Evolutionary conservation across 2,113 vertebrate species (phyloP).

Genomic region (Rousettus leschenaultii): DNA sequence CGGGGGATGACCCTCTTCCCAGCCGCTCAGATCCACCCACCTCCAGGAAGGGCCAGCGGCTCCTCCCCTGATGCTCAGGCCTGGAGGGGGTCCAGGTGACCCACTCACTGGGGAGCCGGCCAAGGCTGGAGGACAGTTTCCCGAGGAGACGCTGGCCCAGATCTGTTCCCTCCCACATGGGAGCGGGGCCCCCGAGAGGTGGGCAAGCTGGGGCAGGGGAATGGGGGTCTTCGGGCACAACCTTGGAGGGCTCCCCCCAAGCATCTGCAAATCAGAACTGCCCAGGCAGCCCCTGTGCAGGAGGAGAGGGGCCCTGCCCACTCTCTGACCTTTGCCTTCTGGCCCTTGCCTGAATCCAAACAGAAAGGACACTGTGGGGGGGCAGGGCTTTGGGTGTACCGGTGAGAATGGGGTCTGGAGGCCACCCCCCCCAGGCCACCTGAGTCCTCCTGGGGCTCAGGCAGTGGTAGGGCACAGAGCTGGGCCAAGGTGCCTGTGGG

Average conservation of each 20-base stretch:
- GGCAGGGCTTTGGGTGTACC: background rate
- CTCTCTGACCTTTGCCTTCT: constrained; percentile 29
- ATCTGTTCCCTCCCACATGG: rapidly evolving
- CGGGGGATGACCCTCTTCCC: background rate
- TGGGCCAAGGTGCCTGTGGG: background rate
- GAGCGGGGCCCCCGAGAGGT: background rate
- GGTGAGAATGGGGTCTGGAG: background rate
- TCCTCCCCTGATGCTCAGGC: rapidly evolving
- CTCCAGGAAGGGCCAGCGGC: too few relatives aligned
- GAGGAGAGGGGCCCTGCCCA: background rate
- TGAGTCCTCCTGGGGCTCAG: background rate
- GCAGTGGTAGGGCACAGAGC: background rate
- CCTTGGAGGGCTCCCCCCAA: background rate
- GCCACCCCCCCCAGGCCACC: too few relatives aligned
- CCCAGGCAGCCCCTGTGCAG: rapidly evolving
- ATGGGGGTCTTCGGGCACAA: background rate
- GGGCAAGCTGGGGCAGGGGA: background rate
- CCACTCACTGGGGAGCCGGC: background rate
- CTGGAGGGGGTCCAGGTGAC: too few relatives aligned
- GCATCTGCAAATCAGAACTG: background rate
- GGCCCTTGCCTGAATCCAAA: background rate
- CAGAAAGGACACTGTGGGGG: background rate
- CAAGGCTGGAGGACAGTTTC: rapidly evolving
- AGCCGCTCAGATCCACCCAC: background rate
- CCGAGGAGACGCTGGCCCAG: background rate